Conservation (phyloP, 2,113 vertebrate genomes). For the Centropus bengalensis region DNA sequence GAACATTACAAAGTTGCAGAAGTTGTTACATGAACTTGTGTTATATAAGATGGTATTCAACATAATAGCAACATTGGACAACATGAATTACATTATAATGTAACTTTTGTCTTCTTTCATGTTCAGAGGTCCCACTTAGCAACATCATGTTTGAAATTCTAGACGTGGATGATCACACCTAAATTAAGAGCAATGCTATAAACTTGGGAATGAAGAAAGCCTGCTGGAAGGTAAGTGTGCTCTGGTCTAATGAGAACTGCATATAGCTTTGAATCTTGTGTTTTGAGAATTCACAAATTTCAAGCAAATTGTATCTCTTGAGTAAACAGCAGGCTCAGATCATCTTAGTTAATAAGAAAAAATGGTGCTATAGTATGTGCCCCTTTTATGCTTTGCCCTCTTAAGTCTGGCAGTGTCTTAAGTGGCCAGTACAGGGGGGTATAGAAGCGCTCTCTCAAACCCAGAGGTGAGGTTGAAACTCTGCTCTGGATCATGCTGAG, state of each 20-base stretch:
- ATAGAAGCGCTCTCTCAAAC: slow-evolving; percentile 77
- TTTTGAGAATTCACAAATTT: not conserved
- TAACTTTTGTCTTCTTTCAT: not conserved
- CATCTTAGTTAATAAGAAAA: not conserved
- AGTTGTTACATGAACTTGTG: too few relatives aligned
- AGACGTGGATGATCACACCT: not conserved
- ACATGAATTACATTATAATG: too few relatives aligned
- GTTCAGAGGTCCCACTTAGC: not conserved
- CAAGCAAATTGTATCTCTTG: not conserved
- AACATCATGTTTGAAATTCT: not conserved
- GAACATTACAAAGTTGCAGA: too few relatives aligned
- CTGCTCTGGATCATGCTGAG: slow-evolving; percentile 72
- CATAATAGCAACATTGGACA: not conserved
- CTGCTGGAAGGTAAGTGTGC: slow-evolving; percentile 1
- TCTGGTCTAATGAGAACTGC: not conserved
- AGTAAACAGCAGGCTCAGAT: not conserved
- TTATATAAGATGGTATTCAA: too few relatives aligned
- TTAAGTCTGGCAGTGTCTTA: slow-evolving; percentile 79
- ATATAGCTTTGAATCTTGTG: not conserved
- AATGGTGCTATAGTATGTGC: not conserved
- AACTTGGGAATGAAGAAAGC: not conserved
- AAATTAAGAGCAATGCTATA: not conserved
- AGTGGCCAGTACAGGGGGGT: slow-evolving; percentile 82
- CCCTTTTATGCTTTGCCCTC: slow-evolving; percentile 78
- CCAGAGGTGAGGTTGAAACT: slow-evolving; percentile 67